Percentiles rank a stretch among this genome's conserved stretches.
Evolutionary conservation across 2,888 invertebrate species (phyloP).

Genomic region (Escarpia spicata): DNA sequence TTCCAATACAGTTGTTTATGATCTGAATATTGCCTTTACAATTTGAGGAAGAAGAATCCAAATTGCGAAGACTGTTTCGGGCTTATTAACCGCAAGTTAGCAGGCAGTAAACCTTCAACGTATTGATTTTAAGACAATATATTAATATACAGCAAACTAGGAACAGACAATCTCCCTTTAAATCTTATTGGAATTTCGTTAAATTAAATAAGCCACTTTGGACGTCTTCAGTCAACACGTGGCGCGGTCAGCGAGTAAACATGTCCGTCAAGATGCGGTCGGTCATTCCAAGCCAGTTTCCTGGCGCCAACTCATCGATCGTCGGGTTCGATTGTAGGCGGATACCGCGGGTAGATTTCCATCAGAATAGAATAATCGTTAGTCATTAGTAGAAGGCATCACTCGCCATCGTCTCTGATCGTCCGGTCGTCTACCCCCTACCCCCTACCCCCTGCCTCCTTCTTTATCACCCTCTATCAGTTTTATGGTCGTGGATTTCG

Average conservation of each 20-base stretch:
- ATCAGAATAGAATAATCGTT: background rate
- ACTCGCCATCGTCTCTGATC: background rate
- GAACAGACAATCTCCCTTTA: too few relatives aligned
- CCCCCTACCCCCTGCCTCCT: too few relatives aligned
- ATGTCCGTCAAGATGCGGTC: background rate
- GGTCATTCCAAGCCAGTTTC: background rate
- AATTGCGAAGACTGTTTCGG: too few relatives aligned
- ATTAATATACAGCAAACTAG: too few relatives aligned
- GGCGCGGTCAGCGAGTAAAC: background rate
- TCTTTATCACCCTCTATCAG: background rate
- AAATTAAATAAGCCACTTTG: background rate
- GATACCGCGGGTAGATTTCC: background rate
- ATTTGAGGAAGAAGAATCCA: too few relatives aligned
- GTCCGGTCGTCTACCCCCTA: background rate
- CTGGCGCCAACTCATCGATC: background rate
- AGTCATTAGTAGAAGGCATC: background rate
- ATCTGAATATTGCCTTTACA: too few relatives aligned
- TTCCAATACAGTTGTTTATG: too few relatives aligned
- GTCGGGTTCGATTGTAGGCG: background rate
- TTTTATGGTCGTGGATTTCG: constrained; percentile 1
- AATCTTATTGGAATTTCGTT: too few relatives aligned
- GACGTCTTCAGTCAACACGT: background rate
- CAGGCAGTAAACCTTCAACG: too few relatives aligned
- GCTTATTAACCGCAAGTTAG: too few relatives aligned
- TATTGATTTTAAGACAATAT: too few relatives aligned